These are phyloP conservation scores for Ondatra zibethicus DNA, from an alignment of 2,113 vertebrate genomes.

Conservation along the genomic window DNA sequence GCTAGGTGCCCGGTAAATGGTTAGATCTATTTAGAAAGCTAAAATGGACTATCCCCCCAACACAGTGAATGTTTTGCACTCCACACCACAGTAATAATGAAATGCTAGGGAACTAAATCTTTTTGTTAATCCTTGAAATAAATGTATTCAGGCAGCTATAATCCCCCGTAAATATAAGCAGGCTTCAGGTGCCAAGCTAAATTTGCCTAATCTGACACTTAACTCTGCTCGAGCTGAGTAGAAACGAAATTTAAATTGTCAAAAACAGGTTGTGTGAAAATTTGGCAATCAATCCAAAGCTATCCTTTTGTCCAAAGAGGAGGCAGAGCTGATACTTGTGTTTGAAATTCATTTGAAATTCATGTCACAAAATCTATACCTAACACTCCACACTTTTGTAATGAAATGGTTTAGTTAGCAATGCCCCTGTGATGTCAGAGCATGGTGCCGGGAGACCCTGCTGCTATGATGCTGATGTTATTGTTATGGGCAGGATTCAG, in stretches of 20 bases:
- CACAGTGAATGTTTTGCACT: background rate
- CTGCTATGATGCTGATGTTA: background rate
- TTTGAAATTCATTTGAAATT: background rate
- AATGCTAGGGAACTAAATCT: slow-evolving; percentile 11
- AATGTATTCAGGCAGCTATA: slow-evolving; percentile 56
- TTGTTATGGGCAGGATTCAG: background rate
- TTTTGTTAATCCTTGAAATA: slow-evolving; percentile 43
- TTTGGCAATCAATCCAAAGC: background rate
- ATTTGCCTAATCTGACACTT: slow-evolving; percentile 44
- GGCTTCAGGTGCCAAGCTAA: background rate
- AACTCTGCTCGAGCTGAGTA: background rate
- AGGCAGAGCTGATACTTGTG: background rate
- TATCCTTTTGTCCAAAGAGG: background rate
- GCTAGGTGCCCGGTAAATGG: background rate
- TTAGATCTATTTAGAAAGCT: background rate
- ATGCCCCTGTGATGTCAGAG: background rate
- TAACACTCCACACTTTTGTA: background rate
- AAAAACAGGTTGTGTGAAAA: slow-evolving; percentile 23
- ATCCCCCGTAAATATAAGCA: slow-evolving; percentile 42
- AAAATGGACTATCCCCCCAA: slow-evolving; percentile 14
- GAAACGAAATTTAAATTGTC: slow-evolving; percentile 20
- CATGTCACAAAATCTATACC: slow-evolving; percentile 2
- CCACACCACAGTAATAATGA: background rate
- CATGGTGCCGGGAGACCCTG: background rate
- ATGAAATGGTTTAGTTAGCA: background rate